phyloP scores from a whole-genome alignment of 2,113 vertebrate species.

The Brachyistius frenatus region DNA sequence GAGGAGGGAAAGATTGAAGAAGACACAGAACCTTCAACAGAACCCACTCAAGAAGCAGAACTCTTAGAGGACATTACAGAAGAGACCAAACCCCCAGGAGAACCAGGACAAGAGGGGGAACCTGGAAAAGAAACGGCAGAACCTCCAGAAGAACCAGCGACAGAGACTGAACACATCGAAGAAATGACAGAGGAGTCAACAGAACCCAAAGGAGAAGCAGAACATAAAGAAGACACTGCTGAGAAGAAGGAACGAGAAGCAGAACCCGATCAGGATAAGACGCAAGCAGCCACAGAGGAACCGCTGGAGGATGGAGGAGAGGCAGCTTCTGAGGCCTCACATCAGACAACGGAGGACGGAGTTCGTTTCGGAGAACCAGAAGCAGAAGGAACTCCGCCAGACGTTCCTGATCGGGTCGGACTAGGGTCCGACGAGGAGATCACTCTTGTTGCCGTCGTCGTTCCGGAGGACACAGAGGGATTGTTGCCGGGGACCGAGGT shows the following conservation, averaged over 20 bases:
- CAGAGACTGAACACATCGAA: background rate
- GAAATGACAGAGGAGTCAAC: too few relatives aligned
- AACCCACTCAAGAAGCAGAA: background rate
- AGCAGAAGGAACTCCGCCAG: slow-evolving; percentile 11
- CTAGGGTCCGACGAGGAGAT: slow-evolving; percentile 24
- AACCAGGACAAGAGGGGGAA: background rate
- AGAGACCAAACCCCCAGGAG: background rate
- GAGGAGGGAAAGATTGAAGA: background rate
- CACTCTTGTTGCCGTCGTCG: slow-evolving; percentile 17
- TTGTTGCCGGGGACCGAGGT: slow-evolving; percentile 3
- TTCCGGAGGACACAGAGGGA: slow-evolving; percentile 47
- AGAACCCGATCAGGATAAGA: background rate
- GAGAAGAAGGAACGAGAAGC: background rate
- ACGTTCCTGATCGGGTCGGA: background rate
- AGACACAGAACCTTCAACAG: background rate
- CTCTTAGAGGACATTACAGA: too few relatives aligned
- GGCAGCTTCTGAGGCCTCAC: background rate
- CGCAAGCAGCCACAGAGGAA: slow-evolving; percentile 1
- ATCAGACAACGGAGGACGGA: background rate
- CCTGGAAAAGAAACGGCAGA: background rate
- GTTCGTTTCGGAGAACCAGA: background rate
- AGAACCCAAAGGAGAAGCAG: background rate
- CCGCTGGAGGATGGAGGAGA: slow-evolving; percentile 5
- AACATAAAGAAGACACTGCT: background rate
- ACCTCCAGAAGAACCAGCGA: too few relatives aligned